phyloP scores from a whole-genome alignment of 2,113 vertebrate genomes.

The Pipa parva region DNA sequence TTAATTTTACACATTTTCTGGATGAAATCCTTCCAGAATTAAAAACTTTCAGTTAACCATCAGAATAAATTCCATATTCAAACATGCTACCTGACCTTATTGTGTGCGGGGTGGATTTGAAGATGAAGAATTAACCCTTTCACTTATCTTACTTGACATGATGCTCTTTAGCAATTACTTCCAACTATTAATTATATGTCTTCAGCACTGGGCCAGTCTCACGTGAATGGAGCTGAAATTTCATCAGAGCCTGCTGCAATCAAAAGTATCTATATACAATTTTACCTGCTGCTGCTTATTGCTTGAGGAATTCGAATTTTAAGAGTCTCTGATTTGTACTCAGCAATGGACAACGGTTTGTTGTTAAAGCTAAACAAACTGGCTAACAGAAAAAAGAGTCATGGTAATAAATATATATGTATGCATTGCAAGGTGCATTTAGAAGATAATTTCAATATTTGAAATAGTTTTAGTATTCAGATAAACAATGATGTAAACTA shows the following conservation, averaged over 20 bases:
- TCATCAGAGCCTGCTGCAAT: background rate
- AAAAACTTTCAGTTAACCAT: slow-evolving; percentile 14
- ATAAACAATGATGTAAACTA: no score
- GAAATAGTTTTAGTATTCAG: no score
- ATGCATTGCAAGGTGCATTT: no score
- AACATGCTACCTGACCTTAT: slow-evolving; percentile 1
- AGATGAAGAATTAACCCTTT: slow-evolving; percentile 1
- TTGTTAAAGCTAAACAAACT: no score
- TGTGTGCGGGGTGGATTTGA: background rate
- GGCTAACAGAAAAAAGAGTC: no score
- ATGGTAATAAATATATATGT: no score
- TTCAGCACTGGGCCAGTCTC: background rate
- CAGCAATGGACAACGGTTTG: no score
- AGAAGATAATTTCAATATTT: no score
- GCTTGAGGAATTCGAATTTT: background rate
- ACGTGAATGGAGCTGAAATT: background rate
- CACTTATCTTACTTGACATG: slow-evolving; percentile 1
- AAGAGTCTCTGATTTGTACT: background rate
- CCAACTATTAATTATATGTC: background rate
- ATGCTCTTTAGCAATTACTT: background rate
- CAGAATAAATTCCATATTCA: slow-evolving; percentile 17
- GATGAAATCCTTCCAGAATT: slow-evolving; percentile 28
- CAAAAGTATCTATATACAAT: background rate
- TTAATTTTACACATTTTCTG: slow-evolving; percentile 31
- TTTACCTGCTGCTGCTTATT: background rate